These are phyloP conservation scores for Sprattus sprattus DNA, from an alignment of 2,113 vertebrate species.

Conservation along the genomic window DNA sequence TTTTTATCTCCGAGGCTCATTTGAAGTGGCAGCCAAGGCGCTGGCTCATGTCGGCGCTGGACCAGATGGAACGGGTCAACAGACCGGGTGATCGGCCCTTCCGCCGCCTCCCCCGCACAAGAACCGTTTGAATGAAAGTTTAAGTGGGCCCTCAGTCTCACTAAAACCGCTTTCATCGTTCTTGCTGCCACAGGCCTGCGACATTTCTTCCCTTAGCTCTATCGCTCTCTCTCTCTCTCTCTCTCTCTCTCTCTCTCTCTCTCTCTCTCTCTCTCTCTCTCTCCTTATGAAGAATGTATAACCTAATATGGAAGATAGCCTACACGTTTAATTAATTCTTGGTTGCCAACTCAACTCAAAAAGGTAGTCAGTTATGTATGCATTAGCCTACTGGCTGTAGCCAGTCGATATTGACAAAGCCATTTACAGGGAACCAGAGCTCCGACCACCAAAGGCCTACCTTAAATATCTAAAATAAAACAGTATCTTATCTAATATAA, in stretches of 20 bases:
- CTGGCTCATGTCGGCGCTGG: slow-evolving; percentile 56
- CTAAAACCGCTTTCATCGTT: slow-evolving; percentile 58
- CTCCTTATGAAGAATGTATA: neutral
- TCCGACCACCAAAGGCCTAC: neutral
- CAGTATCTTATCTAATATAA: no score
- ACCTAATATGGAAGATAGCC: no score
- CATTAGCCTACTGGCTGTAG: no score
- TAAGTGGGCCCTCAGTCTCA: slow-evolving; percentile 55
- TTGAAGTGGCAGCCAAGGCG: slow-evolving; percentile 60
- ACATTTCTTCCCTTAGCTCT: slow-evolving; percentile 48
- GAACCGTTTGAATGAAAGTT: slow-evolving; percentile 53
- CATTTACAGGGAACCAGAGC: neutral
- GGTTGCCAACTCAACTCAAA: no score
- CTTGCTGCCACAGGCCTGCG: slow-evolving; percentile 33
- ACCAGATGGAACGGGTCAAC: slow-evolving; percentile 65
- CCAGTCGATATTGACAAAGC: no score
- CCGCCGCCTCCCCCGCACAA: slow-evolving; percentile 44
- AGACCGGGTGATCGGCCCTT: slow-evolving; percentile 56
- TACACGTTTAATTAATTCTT: no score
- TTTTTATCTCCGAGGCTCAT: slow-evolving; percentile 52
- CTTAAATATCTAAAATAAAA: neutral
- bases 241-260: slow-evolving; percentile 25
- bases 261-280: neutral
- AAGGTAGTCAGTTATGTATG: no score
- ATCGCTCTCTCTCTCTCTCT: neutral